These are phyloP conservation scores for Bombus ignitus DNA, from an alignment of 1,140 invertebrate species.

Conservation along the genomic window DNA sequence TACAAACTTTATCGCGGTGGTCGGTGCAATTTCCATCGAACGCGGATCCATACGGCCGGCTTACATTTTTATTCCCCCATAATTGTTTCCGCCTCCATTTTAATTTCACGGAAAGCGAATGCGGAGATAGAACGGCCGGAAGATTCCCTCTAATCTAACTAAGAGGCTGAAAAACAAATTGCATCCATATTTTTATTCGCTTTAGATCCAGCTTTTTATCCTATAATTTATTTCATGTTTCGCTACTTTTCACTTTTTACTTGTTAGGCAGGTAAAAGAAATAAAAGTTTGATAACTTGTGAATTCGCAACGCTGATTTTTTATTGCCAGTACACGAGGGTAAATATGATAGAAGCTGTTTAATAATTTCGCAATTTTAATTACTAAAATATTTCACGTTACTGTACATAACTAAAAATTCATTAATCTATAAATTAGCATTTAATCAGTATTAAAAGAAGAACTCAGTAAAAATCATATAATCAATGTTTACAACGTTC, in stretches of 20 bases:
- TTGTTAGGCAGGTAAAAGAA: background rate
- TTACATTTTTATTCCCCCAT: conserved; percentile 28
- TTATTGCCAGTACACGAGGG: no score
- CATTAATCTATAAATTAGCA: no score
- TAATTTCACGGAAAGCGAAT: conserved; percentile 25
- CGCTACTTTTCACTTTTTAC: background rate
- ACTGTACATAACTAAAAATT: background rate
- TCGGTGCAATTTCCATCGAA: conserved; percentile 6
- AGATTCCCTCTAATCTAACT: conserved; percentile 25
- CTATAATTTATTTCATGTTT: background rate
- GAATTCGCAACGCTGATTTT: background rate
- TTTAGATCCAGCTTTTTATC: background rate
- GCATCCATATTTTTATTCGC: conserved; percentile 24
- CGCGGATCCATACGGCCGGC: background rate
- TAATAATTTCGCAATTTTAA: background rate
- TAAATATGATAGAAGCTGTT: background rate
- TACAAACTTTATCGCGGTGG: background rate
- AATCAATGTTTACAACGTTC: no score
- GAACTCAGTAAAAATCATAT: no score
- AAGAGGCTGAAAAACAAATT: conserved; percentile 35
- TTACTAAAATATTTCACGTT: background rate
- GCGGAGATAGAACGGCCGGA: conserved; percentile 1
- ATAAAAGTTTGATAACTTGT: background rate
- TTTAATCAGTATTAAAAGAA: no score
- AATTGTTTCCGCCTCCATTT: conserved; percentile 37